phyloP scores from a whole-genome alignment of 2,113 vertebrate genomes.

The Peromyscus leucopus region DNA sequence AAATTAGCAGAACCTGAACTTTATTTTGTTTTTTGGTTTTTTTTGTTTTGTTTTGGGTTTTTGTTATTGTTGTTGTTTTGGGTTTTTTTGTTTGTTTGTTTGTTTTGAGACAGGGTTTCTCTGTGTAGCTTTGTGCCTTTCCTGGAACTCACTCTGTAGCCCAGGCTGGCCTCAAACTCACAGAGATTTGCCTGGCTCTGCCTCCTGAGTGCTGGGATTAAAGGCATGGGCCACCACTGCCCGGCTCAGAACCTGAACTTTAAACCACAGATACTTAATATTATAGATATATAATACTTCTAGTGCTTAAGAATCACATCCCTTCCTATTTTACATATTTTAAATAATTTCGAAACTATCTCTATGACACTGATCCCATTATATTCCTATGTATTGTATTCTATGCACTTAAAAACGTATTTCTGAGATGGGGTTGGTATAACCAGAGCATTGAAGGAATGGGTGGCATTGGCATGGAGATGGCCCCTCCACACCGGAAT shows the following conservation, averaged over 20 bases:
- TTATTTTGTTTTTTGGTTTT: not conserved
- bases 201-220: too few relatives aligned
- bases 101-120: too few relatives aligned
- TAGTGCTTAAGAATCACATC: constrained; percentile 25
- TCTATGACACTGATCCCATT: constrained; percentile 9
- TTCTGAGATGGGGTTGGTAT: constrained; percentile 4
- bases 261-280: constrained; percentile 34
- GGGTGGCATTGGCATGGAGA: not conserved
- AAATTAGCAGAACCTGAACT: constrained; percentile 43
- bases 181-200: too few relatives aligned
- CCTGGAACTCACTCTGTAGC: too few relatives aligned
- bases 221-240: too few relatives aligned
- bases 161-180: too few relatives aligned
- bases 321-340: constrained; percentile 50
- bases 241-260: not conserved
- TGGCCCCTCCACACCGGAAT: not conserved
- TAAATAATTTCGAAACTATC: constrained; percentile 53
- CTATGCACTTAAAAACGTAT: not conserved
- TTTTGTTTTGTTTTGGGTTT: too few relatives aligned
- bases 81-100: too few relatives aligned
- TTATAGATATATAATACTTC: not conserved
- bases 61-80: too few relatives aligned
- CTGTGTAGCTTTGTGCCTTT: too few relatives aligned
- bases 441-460: not conserved
- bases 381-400: not conserved